These are phyloP conservation scores for Timandra comae DNA, from an alignment of 2,888 invertebrate genomes.

Conservation along the genomic window DNA sequence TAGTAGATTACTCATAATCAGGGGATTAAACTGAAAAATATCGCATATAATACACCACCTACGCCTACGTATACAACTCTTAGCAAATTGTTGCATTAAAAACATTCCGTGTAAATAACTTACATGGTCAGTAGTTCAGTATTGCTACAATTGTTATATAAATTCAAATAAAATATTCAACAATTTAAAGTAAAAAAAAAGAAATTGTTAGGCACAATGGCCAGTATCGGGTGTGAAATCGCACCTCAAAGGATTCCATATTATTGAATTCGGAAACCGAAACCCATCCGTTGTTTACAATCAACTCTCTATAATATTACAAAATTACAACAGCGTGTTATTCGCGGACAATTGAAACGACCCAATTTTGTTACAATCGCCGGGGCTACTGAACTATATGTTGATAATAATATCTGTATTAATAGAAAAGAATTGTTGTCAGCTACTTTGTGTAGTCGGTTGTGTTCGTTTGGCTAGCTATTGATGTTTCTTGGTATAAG, in stretches of 20 bases:
- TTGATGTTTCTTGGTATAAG: slow-evolving; percentile 54
- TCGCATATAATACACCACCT: no score
- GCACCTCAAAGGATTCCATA: slow-evolving; percentile 35
- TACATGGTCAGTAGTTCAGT: no score
- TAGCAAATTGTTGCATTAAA: no score
- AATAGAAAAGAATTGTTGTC: slow-evolving; percentile 17
- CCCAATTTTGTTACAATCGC: slow-evolving; percentile 45
- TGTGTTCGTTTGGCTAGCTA: slow-evolving; percentile 39
- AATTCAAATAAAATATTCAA: no score
- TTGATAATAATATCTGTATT: slow-evolving; percentile 1
- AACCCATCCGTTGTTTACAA: slow-evolving; percentile 28
- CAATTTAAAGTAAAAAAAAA: no score
- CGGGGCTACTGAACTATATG: slow-evolving; percentile 40
- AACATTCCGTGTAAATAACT: no score
- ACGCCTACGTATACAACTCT: no score
- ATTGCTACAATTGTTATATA: no score
- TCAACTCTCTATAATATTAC: slow-evolving; percentile 34
- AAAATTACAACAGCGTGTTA: slow-evolving; percentile 36
- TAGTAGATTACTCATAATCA: no score
- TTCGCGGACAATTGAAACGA: slow-evolving; percentile 52
- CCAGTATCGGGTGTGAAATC: slow-evolving; percentile 32
- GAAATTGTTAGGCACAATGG: slow-evolving; percentile 13
- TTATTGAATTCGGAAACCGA: slow-evolving; percentile 36
- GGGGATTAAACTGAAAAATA: no score
- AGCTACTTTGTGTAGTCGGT: slow-evolving; percentile 25